These are phyloP conservation scores for Mormyrus proboscirostris DNA, from an alignment of 2,797 vertebrate species.

Conservation along the genomic window DNA sequence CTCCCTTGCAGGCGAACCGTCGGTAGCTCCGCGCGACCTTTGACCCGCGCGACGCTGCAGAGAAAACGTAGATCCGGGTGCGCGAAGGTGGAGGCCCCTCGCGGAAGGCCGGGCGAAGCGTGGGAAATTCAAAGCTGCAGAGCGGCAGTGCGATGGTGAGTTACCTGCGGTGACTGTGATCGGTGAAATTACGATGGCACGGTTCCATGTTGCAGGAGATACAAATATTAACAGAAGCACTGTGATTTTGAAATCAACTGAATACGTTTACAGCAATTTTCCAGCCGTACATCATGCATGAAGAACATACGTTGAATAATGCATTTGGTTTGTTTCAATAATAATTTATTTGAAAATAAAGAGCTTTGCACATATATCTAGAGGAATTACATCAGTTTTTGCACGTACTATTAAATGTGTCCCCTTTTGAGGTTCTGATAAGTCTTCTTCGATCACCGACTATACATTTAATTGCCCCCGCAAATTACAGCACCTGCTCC, in stretches of 20 bases:
- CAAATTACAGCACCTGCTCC: not conserved
- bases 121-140: constrained; percentile 15
- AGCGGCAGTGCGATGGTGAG: not conserved
- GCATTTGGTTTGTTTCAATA: not conserved
- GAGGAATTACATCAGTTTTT: not conserved
- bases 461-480: not conserved
- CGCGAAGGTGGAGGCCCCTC: not conserved
- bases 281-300: not conserved
- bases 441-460: not conserved
- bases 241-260: not conserved
- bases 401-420: not conserved
- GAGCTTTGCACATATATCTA: not conserved
- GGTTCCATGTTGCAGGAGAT: not conserved
- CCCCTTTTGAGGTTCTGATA: not conserved
- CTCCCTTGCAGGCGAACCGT: constrained; percentile 42
- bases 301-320: not conserved
- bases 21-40: constrained; percentile 53
- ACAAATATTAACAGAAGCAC: not conserved
- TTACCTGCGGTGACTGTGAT: not conserved
- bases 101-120: not conserved
- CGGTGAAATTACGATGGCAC: not conserved
- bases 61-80: constrained; percentile 26
- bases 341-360: not conserved
- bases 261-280: not conserved
- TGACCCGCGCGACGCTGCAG: constrained; percentile 41